Evolutionary conservation across 2,797 vertebrate genomes (phyloP).

Genomic region (Pseudopleuronectes americanus): DNA sequence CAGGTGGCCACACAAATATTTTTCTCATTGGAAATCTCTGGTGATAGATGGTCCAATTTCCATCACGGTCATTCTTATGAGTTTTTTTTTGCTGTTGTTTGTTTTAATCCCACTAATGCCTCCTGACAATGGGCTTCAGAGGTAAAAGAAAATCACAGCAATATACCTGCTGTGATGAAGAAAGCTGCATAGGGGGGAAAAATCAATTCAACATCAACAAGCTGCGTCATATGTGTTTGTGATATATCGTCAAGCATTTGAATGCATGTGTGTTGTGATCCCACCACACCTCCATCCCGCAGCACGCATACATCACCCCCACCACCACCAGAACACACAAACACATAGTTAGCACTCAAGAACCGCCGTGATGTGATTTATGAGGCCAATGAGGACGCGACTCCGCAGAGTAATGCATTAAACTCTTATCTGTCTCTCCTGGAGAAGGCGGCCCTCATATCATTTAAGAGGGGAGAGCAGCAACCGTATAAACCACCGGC

Average conservation of each 20-base stretch:
- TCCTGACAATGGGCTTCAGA: conserved; percentile 44
- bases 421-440: conserved; percentile 78
- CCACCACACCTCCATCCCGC: background rate
- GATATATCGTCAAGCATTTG: conserved; percentile 45
- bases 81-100: conserved; percentile 28
- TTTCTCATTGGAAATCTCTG: conserved; percentile 14
- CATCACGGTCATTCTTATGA: conserved; percentile 20
- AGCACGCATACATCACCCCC: conserved; percentile 8
- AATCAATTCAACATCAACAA: conserved; percentile 63
- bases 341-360: conserved; percentile 53
- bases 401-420: conserved; percentile 80
- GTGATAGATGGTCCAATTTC: conserved; percentile 32
- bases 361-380: conserved; percentile 78
- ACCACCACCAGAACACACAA: conserved; percentile 31
- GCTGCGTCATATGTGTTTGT: conserved; percentile 21
- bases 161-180: conserved; percentile 60
- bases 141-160: conserved; percentile 66
- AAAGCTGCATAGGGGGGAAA: conserved; percentile 40
- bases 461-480: conserved; percentile 54
- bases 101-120: conserved; percentile 38
- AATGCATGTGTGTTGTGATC: conserved; percentile 44
- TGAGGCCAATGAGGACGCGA: conserved; percentile 61
- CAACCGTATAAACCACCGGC: conserved; percentile 53
- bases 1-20: conserved; percentile 25
- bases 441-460: conserved; percentile 66